Evolutionary conservation across 1,140 invertebrate genomes (phyloP), one percentile per base, ranked within the genome.

Genomic region (Mesaphorura yosii): DNA sequence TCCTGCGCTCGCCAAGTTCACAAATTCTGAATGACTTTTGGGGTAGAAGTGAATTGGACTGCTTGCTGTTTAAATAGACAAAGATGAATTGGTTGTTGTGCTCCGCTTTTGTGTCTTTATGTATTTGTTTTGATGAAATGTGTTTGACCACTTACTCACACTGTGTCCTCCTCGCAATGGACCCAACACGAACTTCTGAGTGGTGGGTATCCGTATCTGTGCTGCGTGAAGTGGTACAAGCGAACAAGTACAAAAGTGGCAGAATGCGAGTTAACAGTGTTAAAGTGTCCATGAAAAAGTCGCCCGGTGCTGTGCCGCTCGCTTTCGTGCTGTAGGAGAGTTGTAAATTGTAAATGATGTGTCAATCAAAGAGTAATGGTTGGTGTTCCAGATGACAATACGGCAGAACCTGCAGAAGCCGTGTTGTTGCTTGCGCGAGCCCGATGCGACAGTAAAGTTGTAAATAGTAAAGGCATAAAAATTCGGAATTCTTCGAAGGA

Each of bases 91-190:
- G 52, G 20, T 17, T 38, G 20, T 22, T 44, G n/a, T 41, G 28
- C n/a, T n/a, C n/a, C n/a, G n/a, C n/a, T n/a, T n/a, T n/a, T n/a
- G n/a, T n/a, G n/a, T n/a, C n/a, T n/a, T n/a, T n/a, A n/a, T n/a
- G n/a, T n/a, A n/a, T n/a, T n/a, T n/a, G n/a, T 54, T 55, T 26
- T 47, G 60, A 39, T 58, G 60, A 62, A 62, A 62, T 58, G 60
- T 55, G 44, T 58, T 42, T 56, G 56, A 62, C 60, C 60, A 42
- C 56, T 62, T 56, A 58, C 38, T n/a, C n/a, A n/a, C n/a, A n/a
- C n/a, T 62, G 58, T 62, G 56, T 58, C 52, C 50, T 50, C 7
- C 41, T n/a, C n/a, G 53, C 41, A 27, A 42, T 28, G 51, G 58
- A 60, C 58, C 58, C 47, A 31, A 53, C 58, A 53, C 17, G 48